Evolutionary conservation across 1,140 invertebrate species (phyloP), one percentile per base, ranked within the genome.

Genomic region (Orius laevigatus): DNA sequence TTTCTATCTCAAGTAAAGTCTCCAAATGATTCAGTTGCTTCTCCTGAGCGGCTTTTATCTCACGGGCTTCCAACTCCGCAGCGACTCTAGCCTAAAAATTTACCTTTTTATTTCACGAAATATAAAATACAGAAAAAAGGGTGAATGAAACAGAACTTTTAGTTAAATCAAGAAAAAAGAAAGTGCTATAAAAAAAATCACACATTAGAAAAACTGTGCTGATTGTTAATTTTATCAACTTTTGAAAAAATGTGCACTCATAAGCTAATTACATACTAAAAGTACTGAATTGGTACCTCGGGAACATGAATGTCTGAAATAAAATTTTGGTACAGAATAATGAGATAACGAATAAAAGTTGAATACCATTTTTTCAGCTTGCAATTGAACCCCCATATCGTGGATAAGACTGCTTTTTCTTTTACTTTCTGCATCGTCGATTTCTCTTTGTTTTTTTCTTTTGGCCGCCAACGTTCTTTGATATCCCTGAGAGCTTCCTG

Each of bases 11-110:
- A 3, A 87, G 59, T 1, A 84, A 57, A 55, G 66, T 67, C 60
- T 85, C 79, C 36, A 88, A 60, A 63, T 84, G 78, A 56, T 74
- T 72, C 49, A 84, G 66, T 53, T 86, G 81, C 60, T 55, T 77
- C 70, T 58, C 77, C 73, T 31, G 79, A 70, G 45, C 65, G 39
- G 70, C 73, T 56, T 78, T 75, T 49, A 85, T 64, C 65, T 70
- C 76, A 64, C 60, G 66, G 1, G 74, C 73, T 56, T 74, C 66
- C 16, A 70, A 61, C 59, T 84, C 79, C 3, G 79, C 79, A 0
- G 76, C 75, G 18, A 75, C 67, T 50, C 80, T 66, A 1, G 79
- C 79, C 56, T 74, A 70, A 16, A 15, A 50, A 48, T 15, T 38
- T 25, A 8, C 25, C 3, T 25, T 25, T 25, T 25, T 25, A 25